A percentile compares a stretch with the other conserved stretches of the same genome.
Conservation (phyloP, 2,797 vertebrate genomes). For the Hydrophis major region DNA sequence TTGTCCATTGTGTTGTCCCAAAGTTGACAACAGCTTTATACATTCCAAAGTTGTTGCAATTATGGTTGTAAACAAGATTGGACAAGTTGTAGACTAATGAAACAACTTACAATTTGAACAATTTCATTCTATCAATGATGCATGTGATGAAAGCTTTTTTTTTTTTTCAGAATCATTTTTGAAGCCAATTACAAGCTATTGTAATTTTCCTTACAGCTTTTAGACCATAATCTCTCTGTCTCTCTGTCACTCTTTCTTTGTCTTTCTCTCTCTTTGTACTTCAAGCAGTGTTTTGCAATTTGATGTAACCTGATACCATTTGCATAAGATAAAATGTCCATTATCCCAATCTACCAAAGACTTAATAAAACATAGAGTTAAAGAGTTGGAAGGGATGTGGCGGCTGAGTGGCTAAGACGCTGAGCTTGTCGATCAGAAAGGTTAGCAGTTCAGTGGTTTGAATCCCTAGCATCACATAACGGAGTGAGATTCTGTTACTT, state of each 20-base stretch:
- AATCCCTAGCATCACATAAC: too few species aligned
- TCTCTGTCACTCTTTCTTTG: accelerated
- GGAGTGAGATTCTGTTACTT: too few species aligned
- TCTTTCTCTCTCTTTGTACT: background rate
- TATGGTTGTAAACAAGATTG: background rate
- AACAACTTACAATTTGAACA: background rate
- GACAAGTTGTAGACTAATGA: background rate
- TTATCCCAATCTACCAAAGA: background rate
- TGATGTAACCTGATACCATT: background rate
- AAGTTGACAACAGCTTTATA: background rate
- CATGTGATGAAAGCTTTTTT: background rate
- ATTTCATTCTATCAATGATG: background rate
- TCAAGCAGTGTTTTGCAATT: background rate
- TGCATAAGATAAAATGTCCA: background rate
- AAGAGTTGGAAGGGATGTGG: background rate
- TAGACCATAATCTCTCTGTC: background rate
- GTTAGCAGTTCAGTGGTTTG: too few species aligned
- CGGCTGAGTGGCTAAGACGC: too few species aligned
- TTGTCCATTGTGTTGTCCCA: background rate
- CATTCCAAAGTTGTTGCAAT: background rate
- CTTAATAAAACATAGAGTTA: background rate
- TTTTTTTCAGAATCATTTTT: background rate
- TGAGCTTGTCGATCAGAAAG: too few species aligned
- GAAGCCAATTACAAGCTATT: background rate
- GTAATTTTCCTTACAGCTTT: background rate